Percentiles rank a stretch among this genome's conserved stretches.
phyloP scores from a whole-genome alignment of 2,113 vertebrate genomes.

The Aspidoscelis tigris region DNA sequence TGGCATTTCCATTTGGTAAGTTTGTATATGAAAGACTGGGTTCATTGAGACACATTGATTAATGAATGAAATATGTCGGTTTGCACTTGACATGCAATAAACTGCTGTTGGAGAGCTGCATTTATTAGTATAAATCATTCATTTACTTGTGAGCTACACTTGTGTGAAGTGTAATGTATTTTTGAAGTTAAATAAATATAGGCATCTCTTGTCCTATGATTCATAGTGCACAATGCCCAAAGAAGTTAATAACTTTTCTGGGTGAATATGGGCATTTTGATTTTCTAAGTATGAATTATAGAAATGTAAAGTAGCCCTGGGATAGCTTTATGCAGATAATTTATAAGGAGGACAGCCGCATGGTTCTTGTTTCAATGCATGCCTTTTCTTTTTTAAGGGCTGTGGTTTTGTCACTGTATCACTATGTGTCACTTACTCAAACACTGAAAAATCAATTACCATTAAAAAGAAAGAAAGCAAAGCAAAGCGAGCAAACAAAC shows the following conservation, averaged over 20 bases:
- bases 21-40: constrained; percentile 34
- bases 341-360: neutral
- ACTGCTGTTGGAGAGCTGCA: constrained; percentile 39
- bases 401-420: neutral
- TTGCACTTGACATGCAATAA: constrained; percentile 53
- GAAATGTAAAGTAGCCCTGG: neutral
- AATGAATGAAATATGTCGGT: constrained; percentile 54
- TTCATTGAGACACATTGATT: constrained; percentile 63
- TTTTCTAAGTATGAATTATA: constrained; percentile 29
- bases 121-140: constrained; percentile 59
- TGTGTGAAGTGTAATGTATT: constrained; percentile 49
- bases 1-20: constrained; percentile 45
- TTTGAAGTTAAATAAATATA: constrained; percentile 20
- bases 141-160: constrained; percentile 50
- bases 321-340: constrained; percentile 10
- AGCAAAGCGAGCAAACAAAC: neutral
- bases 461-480: neutral
- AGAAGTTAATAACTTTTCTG: constrained; percentile 28
- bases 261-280: neutral
- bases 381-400: neutral
- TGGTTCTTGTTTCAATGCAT: constrained; percentile 1
- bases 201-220: constrained; percentile 41
- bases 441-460: neutral
- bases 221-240: constrained; percentile 25
- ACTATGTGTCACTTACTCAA: neutral